Percentiles rank a stretch among this genome's conserved stretches.
Conservation (phyloP, 1,140 invertebrate species). For the Habropoda laboriosa region DNA sequence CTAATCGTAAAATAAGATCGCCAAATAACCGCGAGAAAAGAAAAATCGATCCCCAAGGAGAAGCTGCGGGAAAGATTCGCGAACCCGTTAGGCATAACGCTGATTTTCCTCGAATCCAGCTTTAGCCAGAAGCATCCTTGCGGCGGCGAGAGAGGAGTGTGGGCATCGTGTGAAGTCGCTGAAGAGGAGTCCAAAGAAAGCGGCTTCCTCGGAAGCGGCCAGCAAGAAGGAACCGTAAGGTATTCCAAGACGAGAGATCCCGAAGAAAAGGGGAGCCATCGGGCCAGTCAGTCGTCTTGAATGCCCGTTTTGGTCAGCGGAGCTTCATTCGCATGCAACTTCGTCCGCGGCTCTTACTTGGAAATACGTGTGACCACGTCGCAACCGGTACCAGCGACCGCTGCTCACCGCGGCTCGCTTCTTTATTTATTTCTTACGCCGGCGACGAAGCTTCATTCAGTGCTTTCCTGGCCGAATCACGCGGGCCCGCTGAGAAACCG, state of each 20-base stretch:
- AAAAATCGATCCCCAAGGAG: no score
- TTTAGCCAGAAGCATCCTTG: slow-evolving; percentile 48
- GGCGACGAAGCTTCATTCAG: slow-evolving; percentile 48
- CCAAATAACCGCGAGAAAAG: no score
- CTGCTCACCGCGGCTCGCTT: slow-evolving; percentile 15
- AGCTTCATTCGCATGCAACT: slow-evolving; percentile 75
- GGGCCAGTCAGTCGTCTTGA: slow-evolving; percentile 53
- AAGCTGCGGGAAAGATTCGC: background rate
- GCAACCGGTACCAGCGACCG: slow-evolving; percentile 54
- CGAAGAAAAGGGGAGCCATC: slow-evolving; percentile 66
- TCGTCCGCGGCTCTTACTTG: slow-evolving; percentile 68
- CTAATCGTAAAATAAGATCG: no score
- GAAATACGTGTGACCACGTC: slow-evolving; percentile 65
- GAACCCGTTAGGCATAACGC: slow-evolving; percentile 50
- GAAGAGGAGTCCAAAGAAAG: slow-evolving; percentile 60
- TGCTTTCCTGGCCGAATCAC: slow-evolving; percentile 34
- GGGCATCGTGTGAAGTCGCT: slow-evolving; percentile 45
- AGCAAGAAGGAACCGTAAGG: slow-evolving; percentile 65
- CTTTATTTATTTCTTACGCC: slow-evolving; percentile 41
- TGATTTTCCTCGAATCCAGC: slow-evolving; percentile 55
- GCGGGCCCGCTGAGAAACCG: background rate
- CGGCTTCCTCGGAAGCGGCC: slow-evolving; percentile 64
- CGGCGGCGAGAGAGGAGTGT: background rate
- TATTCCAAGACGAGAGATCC: slow-evolving; percentile 65
- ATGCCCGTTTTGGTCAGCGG: slow-evolving; percentile 66